Percentiles rank a stretch among this genome's conserved stretches.
These are phyloP conservation scores for Allophyes oxyacanthae DNA, from an alignment of 2,888 invertebrate genomes.

Conservation along the genomic window DNA sequence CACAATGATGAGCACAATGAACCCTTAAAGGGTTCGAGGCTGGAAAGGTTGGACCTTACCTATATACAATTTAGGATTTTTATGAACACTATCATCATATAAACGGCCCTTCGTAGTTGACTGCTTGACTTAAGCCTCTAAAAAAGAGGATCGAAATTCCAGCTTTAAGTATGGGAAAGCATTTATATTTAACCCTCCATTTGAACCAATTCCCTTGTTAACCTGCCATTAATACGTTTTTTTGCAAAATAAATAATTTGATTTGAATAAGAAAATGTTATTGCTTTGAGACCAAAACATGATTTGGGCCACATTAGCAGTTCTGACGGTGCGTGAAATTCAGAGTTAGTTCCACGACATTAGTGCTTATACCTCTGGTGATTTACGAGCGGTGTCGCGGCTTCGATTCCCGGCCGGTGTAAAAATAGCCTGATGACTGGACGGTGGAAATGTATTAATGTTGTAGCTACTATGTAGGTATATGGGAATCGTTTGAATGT, in stretches of 20 bases:
- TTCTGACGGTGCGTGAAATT: conserved; percentile 78
- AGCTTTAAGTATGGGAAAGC: conserved; percentile 24
- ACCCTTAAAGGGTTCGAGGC: no score
- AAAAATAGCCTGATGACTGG: conserved; percentile 49
- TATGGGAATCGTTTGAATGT: not conserved
- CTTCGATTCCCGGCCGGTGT: conserved; percentile 60
- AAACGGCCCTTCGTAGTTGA: no score
- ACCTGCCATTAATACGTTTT: conserved; percentile 37
- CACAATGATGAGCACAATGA: no score
- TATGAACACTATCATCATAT: no score
- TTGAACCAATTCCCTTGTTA: conserved; percentile 19
- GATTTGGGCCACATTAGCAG: conserved; percentile 74
- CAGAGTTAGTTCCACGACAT: conserved; percentile 73
- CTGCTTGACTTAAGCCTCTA: not conserved
- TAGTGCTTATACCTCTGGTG: conserved; percentile 68
- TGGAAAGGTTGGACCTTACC: no score
- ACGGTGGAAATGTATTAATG: conserved; percentile 15
- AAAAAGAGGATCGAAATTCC: conserved; percentile 11
- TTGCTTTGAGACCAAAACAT: conserved; percentile 55
- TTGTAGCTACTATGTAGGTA: not conserved
- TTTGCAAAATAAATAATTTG: conserved; percentile 51
- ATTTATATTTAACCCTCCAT: conserved; percentile 11
- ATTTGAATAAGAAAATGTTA: conserved; percentile 50
- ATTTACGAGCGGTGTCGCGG: conserved; percentile 70
- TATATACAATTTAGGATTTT: no score